Conservation (phyloP, 2,113 vertebrate genomes). For the Salvelinus namaycush region DNA sequence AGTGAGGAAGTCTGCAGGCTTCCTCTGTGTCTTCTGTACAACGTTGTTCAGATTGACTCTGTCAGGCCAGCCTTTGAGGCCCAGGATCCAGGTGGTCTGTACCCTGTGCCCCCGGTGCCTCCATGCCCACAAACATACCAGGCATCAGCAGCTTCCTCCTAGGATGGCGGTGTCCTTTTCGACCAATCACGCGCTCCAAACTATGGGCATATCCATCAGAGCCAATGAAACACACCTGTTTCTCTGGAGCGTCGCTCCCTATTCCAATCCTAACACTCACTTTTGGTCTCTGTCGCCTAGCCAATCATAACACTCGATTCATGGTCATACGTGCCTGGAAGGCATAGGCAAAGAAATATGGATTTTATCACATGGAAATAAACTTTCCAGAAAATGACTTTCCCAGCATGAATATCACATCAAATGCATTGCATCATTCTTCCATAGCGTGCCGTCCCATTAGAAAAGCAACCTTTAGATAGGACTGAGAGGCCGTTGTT, state of each 20-base stretch:
- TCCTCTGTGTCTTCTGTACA: slow-evolving; percentile 64
- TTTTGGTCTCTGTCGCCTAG: slow-evolving; percentile 58
- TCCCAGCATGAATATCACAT: slow-evolving; percentile 51
- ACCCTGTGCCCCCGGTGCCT: background rate
- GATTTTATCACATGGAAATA: slow-evolving; percentile 43
- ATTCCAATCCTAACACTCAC: slow-evolving; percentile 73
- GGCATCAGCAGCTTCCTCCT: slow-evolving; percentile 48
- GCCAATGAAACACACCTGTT: slow-evolving; percentile 72
- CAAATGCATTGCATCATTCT: slow-evolving; percentile 58
- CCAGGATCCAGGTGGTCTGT: slow-evolving; percentile 64
- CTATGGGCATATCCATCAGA: slow-evolving; percentile 56
- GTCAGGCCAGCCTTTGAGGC: slow-evolving; percentile 62
- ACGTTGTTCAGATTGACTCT: slow-evolving; percentile 62
- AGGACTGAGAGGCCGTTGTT: slow-evolving; percentile 58
- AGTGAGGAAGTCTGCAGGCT: slow-evolving; percentile 65
- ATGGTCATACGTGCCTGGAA: slow-evolving; percentile 43
- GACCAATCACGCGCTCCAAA: slow-evolving; percentile 53
- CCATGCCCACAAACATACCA: slow-evolving; percentile 52
- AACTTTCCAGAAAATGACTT: slow-evolving; percentile 49
- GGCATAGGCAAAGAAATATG: slow-evolving; percentile 49
- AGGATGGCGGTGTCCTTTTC: slow-evolving; percentile 31
- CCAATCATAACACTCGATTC: slow-evolving; percentile 65
- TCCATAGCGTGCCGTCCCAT: slow-evolving; percentile 38
- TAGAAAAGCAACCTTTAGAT: slow-evolving; percentile 49
- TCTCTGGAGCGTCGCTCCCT: slow-evolving; percentile 32